These are phyloP conservation scores for Sebastes fasciatus DNA, from an alignment of 2,113 vertebrate species.

Conservation along the genomic window DNA sequence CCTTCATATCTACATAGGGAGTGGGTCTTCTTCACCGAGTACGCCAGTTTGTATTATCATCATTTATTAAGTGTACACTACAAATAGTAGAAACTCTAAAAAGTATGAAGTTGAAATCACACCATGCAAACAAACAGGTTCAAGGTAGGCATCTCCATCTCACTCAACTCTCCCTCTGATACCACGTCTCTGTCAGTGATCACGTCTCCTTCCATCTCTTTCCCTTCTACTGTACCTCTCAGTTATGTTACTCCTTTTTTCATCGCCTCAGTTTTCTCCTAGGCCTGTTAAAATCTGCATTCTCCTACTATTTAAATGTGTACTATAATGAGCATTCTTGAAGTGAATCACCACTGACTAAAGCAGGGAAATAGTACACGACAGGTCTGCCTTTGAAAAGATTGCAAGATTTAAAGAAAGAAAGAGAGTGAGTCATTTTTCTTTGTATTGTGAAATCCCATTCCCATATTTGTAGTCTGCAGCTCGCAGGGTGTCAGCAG, in stretches of 20 bases:
- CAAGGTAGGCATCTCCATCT: slow-evolving; percentile 78
- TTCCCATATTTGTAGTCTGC: slow-evolving; percentile 45
- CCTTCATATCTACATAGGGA: too few relatives aligned
- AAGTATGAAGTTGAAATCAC: too few relatives aligned
- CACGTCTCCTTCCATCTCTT: not conserved
- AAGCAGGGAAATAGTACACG: slow-evolving; percentile 20
- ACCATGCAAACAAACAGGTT: too few relatives aligned
- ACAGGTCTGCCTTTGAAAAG: slow-evolving; percentile 23
- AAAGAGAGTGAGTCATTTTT: slow-evolving; percentile 17
- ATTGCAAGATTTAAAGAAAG: slow-evolving; percentile 2
- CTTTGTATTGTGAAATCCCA: slow-evolving; percentile 40
- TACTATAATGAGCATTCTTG: slow-evolving; percentile 9
- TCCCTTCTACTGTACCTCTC: not conserved
- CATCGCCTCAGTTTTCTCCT: not conserved
- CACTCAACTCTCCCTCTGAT: slow-evolving; percentile 49
- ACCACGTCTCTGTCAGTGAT: not conserved
- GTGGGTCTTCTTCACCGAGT: too few relatives aligned
- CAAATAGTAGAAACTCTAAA: too few relatives aligned
- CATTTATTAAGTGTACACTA: too few relatives aligned
- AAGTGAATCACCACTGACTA: slow-evolving; percentile 21
- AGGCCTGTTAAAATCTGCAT: not conserved
- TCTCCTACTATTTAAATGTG: not conserved
- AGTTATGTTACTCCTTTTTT: not conserved
- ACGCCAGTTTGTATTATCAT: too few relatives aligned
- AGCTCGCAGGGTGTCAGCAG: slow-evolving; percentile 43